Evolutionary conservation across 2,797 vertebrate genomes (phyloP), one percentile per base, ranked within the genome.

Genomic region (Leptoclinus maculatus): DNA sequence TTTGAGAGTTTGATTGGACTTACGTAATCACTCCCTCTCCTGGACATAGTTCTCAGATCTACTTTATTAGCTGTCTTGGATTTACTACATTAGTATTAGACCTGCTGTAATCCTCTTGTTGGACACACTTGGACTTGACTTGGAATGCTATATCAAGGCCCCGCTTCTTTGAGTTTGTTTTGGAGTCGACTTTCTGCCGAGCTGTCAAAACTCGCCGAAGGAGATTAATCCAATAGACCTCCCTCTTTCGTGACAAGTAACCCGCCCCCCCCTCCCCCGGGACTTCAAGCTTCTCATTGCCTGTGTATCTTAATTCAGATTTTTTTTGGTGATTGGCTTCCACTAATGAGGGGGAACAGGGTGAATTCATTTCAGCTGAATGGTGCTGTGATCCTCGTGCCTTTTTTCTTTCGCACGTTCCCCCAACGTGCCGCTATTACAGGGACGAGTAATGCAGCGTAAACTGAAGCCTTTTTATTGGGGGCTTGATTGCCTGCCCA

Each of bases 211-310:
- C 43, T 29, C 21, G 53, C 51, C 51, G 41, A 17, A 79, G 76
- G 82, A 75, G 78, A 81, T 84, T 74, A 74, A 74, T 82, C 68
- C 76, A 59, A 68, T 36, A 59, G 71, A 66, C 76, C 53, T 57
- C 29, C 43, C 58, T 71, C 47, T 34, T 65, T 75, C 45, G 53
- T 49, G 71, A 68, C 65, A 53, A 60, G 66, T 8, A 67, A 54
- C 29, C 29, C 67, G 17, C 67, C 14, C 64, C 36, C 41, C 54
- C 80, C 66, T 65, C 62, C n/a, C 73, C 67, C 53, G 27, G 39
- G 74, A 79, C 75, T 65, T 62, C n/a, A 66, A 71, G 34, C 63
- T 23, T 34, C 74, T 75, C 47, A 4, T 32, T 70, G n/a, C 57
- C 62, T 45, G 56, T 8, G 17, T 62, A 21, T 60, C 53, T 67